phyloP scores from a whole-genome alignment of 2,797 vertebrate genomes.

The Chlorospingus flavigularis region DNA sequence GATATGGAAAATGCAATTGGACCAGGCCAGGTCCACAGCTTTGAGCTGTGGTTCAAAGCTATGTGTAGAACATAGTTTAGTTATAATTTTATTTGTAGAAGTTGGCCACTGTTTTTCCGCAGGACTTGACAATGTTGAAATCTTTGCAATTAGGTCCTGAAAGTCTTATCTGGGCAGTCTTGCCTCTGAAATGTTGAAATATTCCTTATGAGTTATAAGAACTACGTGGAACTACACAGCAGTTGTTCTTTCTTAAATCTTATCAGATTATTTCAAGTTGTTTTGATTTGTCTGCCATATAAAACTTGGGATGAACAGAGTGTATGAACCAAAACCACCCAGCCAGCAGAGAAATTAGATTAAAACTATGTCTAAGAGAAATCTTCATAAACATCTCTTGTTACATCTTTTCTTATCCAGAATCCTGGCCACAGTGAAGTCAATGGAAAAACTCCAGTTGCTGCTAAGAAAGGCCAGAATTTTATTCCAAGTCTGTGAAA shows the following conservation, averaged over 20 bases:
- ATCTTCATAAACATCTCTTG: slow-evolving; percentile 46
- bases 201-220: background rate
- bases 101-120: background rate
- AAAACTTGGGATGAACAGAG: background rate
- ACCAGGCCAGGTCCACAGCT: background rate
- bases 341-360: slow-evolving; percentile 13
- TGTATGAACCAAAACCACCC: background rate
- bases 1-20: background rate
- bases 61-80: background rate
- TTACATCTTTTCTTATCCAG: slow-evolving; percentile 41
- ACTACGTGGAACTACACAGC: background rate
- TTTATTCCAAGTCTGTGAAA: slow-evolving; percentile 48
- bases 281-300: background rate
- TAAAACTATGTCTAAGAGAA: slow-evolving; percentile 26
- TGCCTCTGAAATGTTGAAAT: background rate
- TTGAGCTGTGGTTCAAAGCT: background rate
- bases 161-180: background rate
- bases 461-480: slow-evolving; percentile 3
- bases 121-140: background rate
- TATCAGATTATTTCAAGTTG: background rate
- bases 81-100: background rate
- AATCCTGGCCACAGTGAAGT: background rate
- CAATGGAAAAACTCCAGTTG: slow-evolving; percentile 31
- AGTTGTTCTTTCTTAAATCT: background rate
- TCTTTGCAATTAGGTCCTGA: background rate